Base-by-base conservation (phyloP, 1,140 invertebrate species). In the Pseudachorutes palmiensis region DNA sequence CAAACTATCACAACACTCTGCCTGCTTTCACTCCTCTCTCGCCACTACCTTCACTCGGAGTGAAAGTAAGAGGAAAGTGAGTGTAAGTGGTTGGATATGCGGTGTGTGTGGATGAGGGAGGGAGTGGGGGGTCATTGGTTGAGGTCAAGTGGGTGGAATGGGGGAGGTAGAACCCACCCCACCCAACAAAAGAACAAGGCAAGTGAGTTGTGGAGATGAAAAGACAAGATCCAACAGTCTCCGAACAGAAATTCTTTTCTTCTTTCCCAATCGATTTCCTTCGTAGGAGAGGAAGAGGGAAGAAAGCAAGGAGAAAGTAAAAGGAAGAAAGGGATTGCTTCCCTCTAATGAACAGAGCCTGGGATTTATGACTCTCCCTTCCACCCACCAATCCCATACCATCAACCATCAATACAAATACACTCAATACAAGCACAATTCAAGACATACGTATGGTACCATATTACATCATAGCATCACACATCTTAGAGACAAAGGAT, bases 281-380 rank as follows among this genome's bases (percentile, higher is more conserved):
- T n/a, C n/a, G n/a, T n/a, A 41, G 36, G 24, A 55, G 24, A 55
- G 24, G 24, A 55, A 55, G 51, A 16, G 9, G 12, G 12, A 55
- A 55, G 51, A 55, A 26, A 55, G 12, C 24, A 24, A 26, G 12
- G 12, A 16, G 51, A 24, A 55, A 64, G 63, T 51, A 22, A 33
- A 36, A 41, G 24, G 32, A 62, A 62, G 36, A 62, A 33, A 28
- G 36, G 30, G 28, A 26, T 62, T 62, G 36, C 36, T 62, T 26
- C 61, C 19, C 19, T 62, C 61, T 64, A 64, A 64, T 64, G 62
- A 58, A 65, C 31, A 65, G 55, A 65, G 41, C 58, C 64, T 65
- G 64, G 30, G 51, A 65, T 65, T 65, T 65, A 65, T 65, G 31
- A 51, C 64, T 51, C 51, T 24, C 51, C 36, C 36, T 64, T 65